Evolutionary conservation across 2,113 vertebrate genomes (phyloP).

Genomic region (Naja naja): DNA sequence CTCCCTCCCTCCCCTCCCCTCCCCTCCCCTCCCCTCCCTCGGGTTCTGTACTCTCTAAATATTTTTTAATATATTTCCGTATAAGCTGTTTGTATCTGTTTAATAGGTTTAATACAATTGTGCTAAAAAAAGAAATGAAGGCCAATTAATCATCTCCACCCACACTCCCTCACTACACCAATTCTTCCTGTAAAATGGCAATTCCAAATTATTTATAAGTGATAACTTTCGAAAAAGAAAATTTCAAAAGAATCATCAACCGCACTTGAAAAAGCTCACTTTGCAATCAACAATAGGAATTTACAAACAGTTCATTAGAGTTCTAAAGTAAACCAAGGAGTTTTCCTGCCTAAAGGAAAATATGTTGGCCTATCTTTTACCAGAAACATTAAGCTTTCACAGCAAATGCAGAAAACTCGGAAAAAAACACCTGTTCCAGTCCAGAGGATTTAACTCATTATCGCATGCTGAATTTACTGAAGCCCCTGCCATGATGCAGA

Average conservation of each 20-base stretch:
- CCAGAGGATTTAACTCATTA: background rate
- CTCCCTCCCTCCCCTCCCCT: too few relatives aligned
- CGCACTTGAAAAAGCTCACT: background rate
- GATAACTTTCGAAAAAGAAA: background rate
- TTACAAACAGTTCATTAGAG: background rate
- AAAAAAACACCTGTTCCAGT: background rate
- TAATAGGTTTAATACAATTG: background rate
- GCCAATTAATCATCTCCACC: background rate
- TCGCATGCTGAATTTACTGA: background rate
- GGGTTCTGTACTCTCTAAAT: background rate
- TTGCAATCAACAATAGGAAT: background rate
- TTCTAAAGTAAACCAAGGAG: background rate
- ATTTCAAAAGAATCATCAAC: background rate
- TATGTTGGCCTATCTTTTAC: background rate
- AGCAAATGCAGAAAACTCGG: background rate
- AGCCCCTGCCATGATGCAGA: background rate
- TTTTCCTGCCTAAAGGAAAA: background rate
- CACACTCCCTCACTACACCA: background rate
- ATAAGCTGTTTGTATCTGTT: background rate
- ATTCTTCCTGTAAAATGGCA: background rate
- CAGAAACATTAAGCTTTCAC: background rate
- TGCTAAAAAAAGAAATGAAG: background rate
- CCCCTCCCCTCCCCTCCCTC: too few relatives aligned
- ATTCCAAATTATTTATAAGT: background rate
- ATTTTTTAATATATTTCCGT: background rate